Conservation (phyloP, 92 coral and sea anemone genomes). For the Porites evermanni region DNA sequence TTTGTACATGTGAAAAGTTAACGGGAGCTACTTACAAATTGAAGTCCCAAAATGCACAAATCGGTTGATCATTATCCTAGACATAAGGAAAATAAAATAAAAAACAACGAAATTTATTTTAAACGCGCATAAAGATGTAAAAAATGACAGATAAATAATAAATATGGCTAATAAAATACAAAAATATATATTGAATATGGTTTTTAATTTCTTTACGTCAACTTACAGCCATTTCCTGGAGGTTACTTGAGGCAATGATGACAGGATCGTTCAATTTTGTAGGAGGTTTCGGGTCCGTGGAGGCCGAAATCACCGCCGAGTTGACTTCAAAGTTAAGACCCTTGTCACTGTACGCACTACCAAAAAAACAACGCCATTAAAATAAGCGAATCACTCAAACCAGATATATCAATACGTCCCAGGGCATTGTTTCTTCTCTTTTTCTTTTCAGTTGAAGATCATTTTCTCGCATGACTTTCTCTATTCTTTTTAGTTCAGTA, state of each 20-base stretch:
- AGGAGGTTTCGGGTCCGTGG: constrained; percentile 68
- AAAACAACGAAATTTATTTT: not conserved
- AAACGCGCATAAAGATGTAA: not conserved
- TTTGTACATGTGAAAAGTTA: not conserved
- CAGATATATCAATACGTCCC: no score
- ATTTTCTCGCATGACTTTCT: no score
- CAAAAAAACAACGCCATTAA: not conserved
- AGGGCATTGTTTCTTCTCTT: no score
- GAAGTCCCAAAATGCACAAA: constrained; percentile 91
- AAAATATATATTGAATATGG: no score
- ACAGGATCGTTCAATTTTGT: constrained; percentile 63
- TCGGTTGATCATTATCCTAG: constrained; percentile 67
- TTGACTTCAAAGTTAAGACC: constrained; percentile 81
- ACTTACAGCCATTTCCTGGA: constrained; percentile 69
- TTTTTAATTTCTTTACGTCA: not conserved
- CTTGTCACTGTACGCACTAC: constrained; percentile 75
- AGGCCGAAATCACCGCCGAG: constrained; percentile 78
- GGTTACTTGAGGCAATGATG: constrained; percentile 76
- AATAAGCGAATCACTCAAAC: not conserved
- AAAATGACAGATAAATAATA: not conserved
- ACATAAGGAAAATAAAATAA: constrained; percentile 42
- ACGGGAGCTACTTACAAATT: constrained; percentile 66
- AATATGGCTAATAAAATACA: no score
- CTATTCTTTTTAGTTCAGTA: no score
- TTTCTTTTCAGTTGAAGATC: no score